These are phyloP conservation scores for Lysiphlebus fabarum DNA, from an alignment of 1,140 invertebrate species.

Conservation along the genomic window DNA sequence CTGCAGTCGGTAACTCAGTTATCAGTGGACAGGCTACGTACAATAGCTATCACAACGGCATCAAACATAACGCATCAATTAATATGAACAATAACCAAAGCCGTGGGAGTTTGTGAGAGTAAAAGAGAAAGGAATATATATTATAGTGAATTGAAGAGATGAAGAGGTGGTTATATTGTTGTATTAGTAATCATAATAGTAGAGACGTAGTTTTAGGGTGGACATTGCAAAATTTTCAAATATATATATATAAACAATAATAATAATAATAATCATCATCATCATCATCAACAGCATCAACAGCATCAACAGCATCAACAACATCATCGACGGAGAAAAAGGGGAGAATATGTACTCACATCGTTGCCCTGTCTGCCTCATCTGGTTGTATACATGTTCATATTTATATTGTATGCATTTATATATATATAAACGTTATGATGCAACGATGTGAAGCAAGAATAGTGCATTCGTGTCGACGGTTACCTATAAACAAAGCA, in stretches of 20 bases:
- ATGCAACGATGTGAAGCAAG: constrained; percentile 19
- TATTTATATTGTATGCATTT: background rate
- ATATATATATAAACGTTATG: background rate
- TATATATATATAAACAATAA: background rate
- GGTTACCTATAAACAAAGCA: background rate
- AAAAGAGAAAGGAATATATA: constrained; percentile 7
- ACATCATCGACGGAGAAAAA: background rate
- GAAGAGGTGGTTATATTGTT: constrained; percentile 4
- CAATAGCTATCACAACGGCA: constrained; percentile 57
- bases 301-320: too few species aligned
- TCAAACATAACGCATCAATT: constrained; percentile 60
- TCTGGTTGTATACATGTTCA: background rate
- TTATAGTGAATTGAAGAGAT: background rate
- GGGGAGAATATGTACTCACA: background rate
- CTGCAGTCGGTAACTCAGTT: constrained; percentile 58
- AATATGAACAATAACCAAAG: constrained; percentile 55
- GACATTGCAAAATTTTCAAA: background rate
- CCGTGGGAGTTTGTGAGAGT: constrained; percentile 24
- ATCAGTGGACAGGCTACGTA: constrained; percentile 55
- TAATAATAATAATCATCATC: background rate
- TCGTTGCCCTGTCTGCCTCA: background rate
- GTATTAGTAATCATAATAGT: constrained; percentile 6
- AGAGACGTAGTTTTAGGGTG: constrained; percentile 16
- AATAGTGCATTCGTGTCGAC: constrained; percentile 19
- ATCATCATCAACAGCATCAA: too few species aligned